These are phyloP conservation scores for Hephaestus fuliginosus DNA, from an alignment of 2,797 vertebrate genomes.

Conservation along the genomic window DNA sequence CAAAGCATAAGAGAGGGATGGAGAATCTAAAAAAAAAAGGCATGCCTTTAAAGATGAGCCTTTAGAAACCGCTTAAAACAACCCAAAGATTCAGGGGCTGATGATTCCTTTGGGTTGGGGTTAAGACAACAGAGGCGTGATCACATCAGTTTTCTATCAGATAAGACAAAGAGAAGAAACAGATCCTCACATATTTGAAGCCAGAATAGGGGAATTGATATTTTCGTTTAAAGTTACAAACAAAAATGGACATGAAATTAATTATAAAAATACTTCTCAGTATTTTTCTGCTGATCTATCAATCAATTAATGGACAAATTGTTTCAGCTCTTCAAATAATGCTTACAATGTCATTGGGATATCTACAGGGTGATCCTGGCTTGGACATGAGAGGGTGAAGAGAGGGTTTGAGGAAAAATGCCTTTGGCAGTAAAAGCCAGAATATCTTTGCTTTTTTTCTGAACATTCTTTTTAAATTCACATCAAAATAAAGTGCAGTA, in stretches of 20 bases:
- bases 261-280: background rate
- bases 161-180: background rate
- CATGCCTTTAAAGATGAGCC: too few relatives aligned
- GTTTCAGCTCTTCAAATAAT: background rate
- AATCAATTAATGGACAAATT: background rate
- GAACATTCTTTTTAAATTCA: background rate
- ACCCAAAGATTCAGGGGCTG: too few relatives aligned
- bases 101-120: too few relatives aligned
- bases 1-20: too few relatives aligned
- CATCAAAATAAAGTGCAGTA: background rate
- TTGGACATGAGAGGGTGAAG: background rate
- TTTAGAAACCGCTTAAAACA: too few relatives aligned
- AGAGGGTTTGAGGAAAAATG: too few relatives aligned
- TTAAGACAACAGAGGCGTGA: too few relatives aligned
- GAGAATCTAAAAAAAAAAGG: too few relatives aligned
- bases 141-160: background rate
- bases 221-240: background rate
- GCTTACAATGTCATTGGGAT: too few relatives aligned
- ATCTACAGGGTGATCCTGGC: background rate
- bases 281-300: background rate
- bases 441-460: background rate
- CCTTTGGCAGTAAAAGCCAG: background rate
- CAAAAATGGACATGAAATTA: background rate
- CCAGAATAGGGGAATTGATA: too few relatives aligned
- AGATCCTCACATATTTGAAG: background rate